A percentile compares a stretch with the other conserved stretches of the same genome.
Conservation (phyloP, 2,797 vertebrate species). For the Pangasius djambal region DNA sequence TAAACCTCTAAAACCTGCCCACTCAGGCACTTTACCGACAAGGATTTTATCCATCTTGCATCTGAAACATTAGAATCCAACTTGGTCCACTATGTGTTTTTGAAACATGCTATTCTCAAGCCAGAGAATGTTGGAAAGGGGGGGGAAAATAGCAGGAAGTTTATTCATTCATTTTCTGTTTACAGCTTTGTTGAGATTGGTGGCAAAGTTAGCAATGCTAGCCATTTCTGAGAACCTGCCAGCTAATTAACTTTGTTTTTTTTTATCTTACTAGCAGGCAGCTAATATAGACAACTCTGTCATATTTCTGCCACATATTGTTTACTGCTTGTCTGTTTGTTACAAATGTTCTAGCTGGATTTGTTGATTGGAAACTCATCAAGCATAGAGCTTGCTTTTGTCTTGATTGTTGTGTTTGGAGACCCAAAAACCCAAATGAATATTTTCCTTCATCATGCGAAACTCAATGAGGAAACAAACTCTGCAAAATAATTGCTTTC, state of each 20-base stretch:
- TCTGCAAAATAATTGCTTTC: constrained; percentile 1
- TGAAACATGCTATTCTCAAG: too few species aligned
- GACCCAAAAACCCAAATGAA: constrained; percentile 6
- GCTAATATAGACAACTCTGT: not conserved
- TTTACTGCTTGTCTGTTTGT: constrained; percentile 14
- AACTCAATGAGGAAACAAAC: not conserved
- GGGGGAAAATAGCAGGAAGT: not conserved
- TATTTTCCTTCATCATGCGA: not conserved
- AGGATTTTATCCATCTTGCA: constrained; percentile 24
- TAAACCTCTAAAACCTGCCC: constrained; percentile 14
- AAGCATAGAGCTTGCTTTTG: not conserved
- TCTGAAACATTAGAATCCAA: constrained; percentile 5
- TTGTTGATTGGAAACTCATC: constrained; percentile 20
- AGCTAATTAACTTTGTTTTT: not conserved
- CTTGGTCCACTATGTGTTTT: too few species aligned
- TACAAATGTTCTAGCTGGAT: not conserved
- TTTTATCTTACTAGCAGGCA: not conserved
- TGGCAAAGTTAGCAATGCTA: not conserved
- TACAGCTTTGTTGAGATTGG: not conserved
- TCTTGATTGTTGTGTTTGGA: not conserved
- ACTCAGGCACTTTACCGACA: constrained; percentile 14
- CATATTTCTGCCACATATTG: not conserved
- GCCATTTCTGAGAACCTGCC: not conserved
- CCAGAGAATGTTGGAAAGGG: not conserved
- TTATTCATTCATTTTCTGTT: constrained; percentile 8